A percentile compares a stretch with the other conserved stretches of the same genome.
Conservation (phyloP, 2,797 vertebrate species). For the Onychomys arenicola region DNA sequence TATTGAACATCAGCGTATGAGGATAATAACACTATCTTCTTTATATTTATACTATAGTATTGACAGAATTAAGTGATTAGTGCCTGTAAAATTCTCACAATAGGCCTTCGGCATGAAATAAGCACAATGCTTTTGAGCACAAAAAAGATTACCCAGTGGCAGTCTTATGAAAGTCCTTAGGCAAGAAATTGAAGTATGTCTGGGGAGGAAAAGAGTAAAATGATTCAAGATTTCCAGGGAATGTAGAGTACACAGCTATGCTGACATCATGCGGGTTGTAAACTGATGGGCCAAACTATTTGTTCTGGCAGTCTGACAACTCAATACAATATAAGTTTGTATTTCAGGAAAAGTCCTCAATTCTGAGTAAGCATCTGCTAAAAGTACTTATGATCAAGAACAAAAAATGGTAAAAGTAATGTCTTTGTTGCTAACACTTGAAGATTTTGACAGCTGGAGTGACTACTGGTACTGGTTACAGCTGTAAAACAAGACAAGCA, state of each 20-base stretch:
- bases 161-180: constrained; percentile 35
- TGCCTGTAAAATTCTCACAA: constrained; percentile 13
- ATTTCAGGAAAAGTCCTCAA: constrained; percentile 22
- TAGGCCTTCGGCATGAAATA: constrained; percentile 46
- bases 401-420: constrained; percentile 16
- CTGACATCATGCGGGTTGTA: not conserved
- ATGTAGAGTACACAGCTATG: not conserved
- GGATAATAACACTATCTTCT: constrained; percentile 22
- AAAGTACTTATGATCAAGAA: constrained; percentile 52
- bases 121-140: constrained; percentile 12
- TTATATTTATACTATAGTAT: not conserved
- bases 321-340: constrained; percentile 41
- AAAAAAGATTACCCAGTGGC: not conserved
- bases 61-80: constrained; percentile 49
- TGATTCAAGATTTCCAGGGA: not conserved
- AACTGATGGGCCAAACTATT: constrained; percentile 51
- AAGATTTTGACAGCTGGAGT: constrained; percentile 26
- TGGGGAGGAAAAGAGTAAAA: constrained; percentile 31
- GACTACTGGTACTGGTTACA: constrained; percentile 4
- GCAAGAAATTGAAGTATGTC: constrained; percentile 23
- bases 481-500: constrained; percentile 27
- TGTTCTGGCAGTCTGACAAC: constrained; percentile 50
- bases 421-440: constrained; percentile 38
- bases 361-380: constrained; percentile 45
- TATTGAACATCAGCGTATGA: constrained; percentile 50